phyloP scores from a whole-genome alignment of 2,113 vertebrate genomes.

The Tetrao urogallus region DNA sequence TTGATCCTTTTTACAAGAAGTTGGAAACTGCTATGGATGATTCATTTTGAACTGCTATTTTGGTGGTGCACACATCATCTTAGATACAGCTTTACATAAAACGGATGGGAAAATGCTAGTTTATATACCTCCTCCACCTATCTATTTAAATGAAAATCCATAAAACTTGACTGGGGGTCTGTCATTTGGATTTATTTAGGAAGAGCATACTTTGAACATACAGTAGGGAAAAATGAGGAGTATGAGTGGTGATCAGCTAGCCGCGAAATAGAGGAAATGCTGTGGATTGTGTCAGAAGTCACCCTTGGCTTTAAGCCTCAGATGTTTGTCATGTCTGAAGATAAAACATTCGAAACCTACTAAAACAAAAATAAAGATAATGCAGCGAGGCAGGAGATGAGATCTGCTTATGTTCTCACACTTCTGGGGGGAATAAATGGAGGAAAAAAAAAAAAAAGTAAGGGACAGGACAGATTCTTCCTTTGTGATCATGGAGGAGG shows the following conservation, averaged over 20 bases:
- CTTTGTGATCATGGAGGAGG: not conserved
- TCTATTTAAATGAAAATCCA: constrained; percentile 38
- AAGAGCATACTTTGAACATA: not conserved
- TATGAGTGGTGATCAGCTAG: not conserved
- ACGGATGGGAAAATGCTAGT: constrained; percentile 9
- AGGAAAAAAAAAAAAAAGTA: not conserved
- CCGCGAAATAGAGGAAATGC: not conserved
- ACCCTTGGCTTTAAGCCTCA: not conserved
- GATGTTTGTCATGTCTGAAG: not conserved
- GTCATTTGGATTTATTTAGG: not conserved
- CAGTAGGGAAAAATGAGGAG: not conserved
- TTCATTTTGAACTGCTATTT: constrained; percentile 58
- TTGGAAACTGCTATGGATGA: constrained; percentile 12
- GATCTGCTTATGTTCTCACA: not conserved
- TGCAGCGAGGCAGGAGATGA: not conserved
- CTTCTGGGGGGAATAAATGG: not conserved
- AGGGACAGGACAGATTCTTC: not conserved
- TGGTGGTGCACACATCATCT: not conserved
- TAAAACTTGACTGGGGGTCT: not conserved
- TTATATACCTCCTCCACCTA: constrained; percentile 49
- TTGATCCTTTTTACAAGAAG: not conserved
- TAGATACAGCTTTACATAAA: not conserved
- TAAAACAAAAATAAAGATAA: not conserved
- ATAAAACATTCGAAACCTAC: not conserved
- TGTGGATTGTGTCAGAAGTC: not conserved